Percentiles rank a stretch among this genome's conserved stretches.
Conservation (phyloP, 1,140 invertebrate species). For the Drosophila teissieri region DNA sequence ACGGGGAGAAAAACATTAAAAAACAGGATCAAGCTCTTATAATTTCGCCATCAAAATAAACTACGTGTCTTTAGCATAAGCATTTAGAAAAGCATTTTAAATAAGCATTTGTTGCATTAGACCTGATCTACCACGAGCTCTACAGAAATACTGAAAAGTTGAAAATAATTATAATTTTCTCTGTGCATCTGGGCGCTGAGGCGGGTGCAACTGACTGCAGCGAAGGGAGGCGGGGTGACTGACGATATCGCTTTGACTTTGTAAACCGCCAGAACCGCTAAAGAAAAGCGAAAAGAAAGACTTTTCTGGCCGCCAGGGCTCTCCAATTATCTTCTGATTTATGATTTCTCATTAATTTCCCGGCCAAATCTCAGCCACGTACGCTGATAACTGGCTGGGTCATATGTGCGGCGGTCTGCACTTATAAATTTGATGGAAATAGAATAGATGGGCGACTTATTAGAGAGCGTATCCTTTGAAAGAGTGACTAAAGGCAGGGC, state of each 20-base stretch:
- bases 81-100: too few species aligned
- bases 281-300: constrained; percentile 10
- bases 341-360: constrained; percentile 61
- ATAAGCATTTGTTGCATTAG: too few species aligned
- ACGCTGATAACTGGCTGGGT: constrained; percentile 29
- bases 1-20: constrained; percentile 3
- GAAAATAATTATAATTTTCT: neutral
- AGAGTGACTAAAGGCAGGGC: constrained; percentile 32
- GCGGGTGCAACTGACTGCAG: constrained; percentile 33
- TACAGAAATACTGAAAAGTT: too few species aligned
- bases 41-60: too few species aligned
- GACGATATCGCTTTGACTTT: constrained; percentile 53
- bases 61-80: too few species aligned
- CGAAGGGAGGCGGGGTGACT: constrained; percentile 15
- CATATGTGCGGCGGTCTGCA: constrained; percentile 1
- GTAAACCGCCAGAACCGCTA: constrained; percentile 21
- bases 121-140: too few species aligned
- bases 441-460: constrained; percentile 21
- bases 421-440: constrained; percentile 22
- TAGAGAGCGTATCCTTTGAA: constrained; percentile 41
- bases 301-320: constrained; percentile 9
- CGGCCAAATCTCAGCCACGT: constrained; percentile 34
- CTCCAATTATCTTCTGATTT: constrained; percentile 60
- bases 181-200: neutral
- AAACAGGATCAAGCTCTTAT: neutral